Conservation (phyloP, 92 coral and sea anemone genomes). For the Heteractis magnifica region DNA sequence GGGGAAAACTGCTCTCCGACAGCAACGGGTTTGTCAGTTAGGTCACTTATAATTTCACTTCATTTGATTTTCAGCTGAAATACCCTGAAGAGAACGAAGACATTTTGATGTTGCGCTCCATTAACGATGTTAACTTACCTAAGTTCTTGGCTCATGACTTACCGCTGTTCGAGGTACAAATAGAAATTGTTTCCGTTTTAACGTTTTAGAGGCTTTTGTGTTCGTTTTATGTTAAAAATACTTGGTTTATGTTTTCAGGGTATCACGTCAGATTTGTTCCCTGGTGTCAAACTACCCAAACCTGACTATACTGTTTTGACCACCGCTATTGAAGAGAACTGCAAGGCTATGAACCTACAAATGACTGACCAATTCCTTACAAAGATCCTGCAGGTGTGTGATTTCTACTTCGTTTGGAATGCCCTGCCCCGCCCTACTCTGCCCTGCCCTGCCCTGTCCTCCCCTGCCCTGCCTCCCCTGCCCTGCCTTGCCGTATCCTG, state of each 20-base stretch:
- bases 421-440: not conserved
- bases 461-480: not conserved
- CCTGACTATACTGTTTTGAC: constrained; percentile 90
- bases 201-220: not conserved
- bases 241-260: constrained; percentile 54
- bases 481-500: not conserved
- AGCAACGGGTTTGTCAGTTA: not conserved
- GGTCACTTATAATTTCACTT: too few species aligned
- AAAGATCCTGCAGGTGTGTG: constrained; percentile 85
- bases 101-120: constrained; percentile 91
- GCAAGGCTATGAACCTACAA: constrained; percentile 92
- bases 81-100: constrained; percentile 95
- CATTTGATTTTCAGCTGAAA: constrained; percentile 61
- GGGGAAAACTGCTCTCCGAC: too few species aligned
- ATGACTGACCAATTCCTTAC: constrained; percentile 85
- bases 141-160: constrained; percentile 95
- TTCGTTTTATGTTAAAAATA: not conserved
- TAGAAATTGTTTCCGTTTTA: not conserved
- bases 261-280: constrained; percentile 97
- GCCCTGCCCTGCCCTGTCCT: not conserved
- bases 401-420: too few species aligned
- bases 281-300: constrained; percentile 90
- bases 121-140: constrained; percentile 95
- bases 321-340: constrained; percentile 88
- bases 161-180: constrained; percentile 87